phyloP scores from a whole-genome alignment of 2,113 vertebrate genomes.

The Cephalopholis sonnerati region DNA sequence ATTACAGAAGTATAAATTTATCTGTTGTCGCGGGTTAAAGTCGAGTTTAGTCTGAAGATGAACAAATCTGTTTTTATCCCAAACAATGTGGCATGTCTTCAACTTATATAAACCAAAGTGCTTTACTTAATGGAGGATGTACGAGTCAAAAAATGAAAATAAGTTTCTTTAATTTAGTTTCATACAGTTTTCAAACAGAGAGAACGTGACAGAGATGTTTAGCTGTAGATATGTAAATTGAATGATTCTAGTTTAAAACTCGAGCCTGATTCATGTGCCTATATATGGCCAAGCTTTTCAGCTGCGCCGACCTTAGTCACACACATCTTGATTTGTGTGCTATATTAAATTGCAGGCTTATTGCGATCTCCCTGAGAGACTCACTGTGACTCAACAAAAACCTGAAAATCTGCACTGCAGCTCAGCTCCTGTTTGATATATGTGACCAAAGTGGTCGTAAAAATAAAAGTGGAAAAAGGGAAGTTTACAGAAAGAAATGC shows the following conservation, averaged over 20 bases:
- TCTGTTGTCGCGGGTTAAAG: conserved; percentile 14
- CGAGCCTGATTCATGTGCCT: background rate
- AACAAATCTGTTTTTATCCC: conserved; percentile 31
- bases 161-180: background rate
- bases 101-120: conserved; percentile 1
- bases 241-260: background rate
- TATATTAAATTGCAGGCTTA: conserved; percentile 19
- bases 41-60: conserved; percentile 25
- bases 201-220: background rate
- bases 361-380: conserved; percentile 5
- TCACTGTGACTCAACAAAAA: conserved; percentile 15
- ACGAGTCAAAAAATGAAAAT: conserved; percentile 14
- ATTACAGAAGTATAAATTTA: conserved; percentile 20
- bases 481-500: background rate
- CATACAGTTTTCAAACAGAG: background rate
- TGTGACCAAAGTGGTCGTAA: background rate
- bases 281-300: background rate
- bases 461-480: background rate
- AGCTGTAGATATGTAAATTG: background rate
- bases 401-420: background rate
- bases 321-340: conserved; percentile 16
- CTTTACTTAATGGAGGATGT: background rate
- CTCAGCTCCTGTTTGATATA: conserved; percentile 19
- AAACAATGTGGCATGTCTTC: conserved; percentile 35
- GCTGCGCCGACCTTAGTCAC: background rate